Conservation (phyloP, 1,140 invertebrate species). For the Caenorhabditis latens region DNA sequence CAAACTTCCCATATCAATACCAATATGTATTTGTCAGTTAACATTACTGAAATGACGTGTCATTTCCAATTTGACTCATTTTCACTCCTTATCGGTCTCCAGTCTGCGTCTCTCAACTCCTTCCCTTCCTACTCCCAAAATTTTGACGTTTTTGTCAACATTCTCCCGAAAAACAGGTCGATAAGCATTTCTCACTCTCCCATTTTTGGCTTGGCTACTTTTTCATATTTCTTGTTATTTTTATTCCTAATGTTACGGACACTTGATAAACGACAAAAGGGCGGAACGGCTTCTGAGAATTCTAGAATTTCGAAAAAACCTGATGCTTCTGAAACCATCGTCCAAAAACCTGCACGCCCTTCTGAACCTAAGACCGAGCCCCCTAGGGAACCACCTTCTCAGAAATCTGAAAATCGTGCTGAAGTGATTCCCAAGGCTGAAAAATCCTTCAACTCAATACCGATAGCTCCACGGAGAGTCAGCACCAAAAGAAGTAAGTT, state of each 20-base stretch:
- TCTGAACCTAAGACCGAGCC: too few relatives aligned
- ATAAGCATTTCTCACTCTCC: too few relatives aligned
- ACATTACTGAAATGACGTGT: not conserved
- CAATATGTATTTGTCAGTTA: too few relatives aligned
- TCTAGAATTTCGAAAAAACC: not conserved
- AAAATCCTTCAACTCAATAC: too few relatives aligned
- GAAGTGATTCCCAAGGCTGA: too few relatives aligned
- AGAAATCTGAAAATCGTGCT: too few relatives aligned
- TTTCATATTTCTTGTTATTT: not conserved
- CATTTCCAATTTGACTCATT: not conserved
- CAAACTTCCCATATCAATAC: too few relatives aligned
- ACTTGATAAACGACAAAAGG: not conserved
- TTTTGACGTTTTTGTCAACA: constrained; percentile 24
- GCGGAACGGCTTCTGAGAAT: not conserved
- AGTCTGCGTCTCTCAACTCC: not conserved
- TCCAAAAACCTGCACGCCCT: too few relatives aligned
- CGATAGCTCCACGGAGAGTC: not conserved
- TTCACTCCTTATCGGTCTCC: not conserved
- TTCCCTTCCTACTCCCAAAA: not conserved
- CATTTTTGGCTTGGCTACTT: not conserved
- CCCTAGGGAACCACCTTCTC: not conserved
- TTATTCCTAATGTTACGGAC: not conserved
- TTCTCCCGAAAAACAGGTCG: not conserved
- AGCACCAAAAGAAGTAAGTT: too few relatives aligned
- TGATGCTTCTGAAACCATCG: too few relatives aligned